phyloP scores from a whole-genome alignment of 2,888 invertebrate genomes.

The Crematogaster levior region DNA sequence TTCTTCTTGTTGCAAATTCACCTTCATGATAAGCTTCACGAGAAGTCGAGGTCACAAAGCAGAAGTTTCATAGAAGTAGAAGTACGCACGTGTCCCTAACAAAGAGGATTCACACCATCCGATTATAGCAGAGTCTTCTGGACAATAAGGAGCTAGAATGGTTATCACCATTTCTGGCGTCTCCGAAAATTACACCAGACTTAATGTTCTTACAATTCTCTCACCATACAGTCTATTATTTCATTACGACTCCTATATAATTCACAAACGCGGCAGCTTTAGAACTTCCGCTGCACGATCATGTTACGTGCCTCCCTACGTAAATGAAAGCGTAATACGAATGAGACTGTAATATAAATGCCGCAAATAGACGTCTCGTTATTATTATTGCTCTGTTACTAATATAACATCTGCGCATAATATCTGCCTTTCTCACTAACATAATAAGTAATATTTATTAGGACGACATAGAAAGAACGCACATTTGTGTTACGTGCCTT shows the following conservation, averaged over 20 bases:
- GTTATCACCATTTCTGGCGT: background rate
- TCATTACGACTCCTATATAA: background rate
- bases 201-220: background rate
- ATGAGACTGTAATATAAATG: background rate
- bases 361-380: background rate
- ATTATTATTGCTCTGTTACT: background rate
- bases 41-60: background rate
- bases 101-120: constrained; percentile 66
- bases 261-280: constrained; percentile 4
- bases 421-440: background rate
- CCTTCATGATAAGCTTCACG: constrained; percentile 6
- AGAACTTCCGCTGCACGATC: background rate
- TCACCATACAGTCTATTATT: background rate
- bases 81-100: constrained; percentile 62
- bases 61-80: constrained; percentile 7
- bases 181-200: constrained; percentile 25
- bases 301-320: background rate
- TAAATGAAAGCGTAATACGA: background rate
- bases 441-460: constrained; percentile 1
- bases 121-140: constrained; percentile 50
- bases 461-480: background rate
- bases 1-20: constrained; percentile 1
- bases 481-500: background rate
- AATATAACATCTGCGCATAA: background rate
- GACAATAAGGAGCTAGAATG: background rate